Conservation (phyloP, 2,888 invertebrate species). For the Troides oblongomaculatus region DNA sequence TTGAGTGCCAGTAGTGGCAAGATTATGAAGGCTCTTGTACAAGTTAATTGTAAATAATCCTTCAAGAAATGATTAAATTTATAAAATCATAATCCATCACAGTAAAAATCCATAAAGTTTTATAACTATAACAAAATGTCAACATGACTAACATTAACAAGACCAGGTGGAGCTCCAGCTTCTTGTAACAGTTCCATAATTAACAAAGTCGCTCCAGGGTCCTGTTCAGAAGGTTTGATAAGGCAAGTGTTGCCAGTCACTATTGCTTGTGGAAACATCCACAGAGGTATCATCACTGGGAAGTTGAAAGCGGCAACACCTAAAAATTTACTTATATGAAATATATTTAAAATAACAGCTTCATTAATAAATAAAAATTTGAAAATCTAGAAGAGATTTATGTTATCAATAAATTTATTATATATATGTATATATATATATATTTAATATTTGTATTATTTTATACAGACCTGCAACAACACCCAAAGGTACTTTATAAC, state of each 20-base stretch:
- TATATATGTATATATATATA: too few species aligned
- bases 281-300: constrained; percentile 99
- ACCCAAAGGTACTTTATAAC: constrained; percentile 94
- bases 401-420: too few species aligned
- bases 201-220: constrained; percentile 97
- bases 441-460: neutral
- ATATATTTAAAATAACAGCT: too few species aligned
- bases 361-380: too few species aligned
- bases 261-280: constrained; percentile 93
- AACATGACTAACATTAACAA: constrained; percentile 87
- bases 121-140: too few species aligned
- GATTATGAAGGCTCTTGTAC: too few species aligned
- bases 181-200: constrained; percentile 95
- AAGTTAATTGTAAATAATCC: too few species aligned
- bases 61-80: too few species aligned
- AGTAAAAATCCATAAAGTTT: too few species aligned
- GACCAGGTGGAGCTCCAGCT: constrained; percentile 97
- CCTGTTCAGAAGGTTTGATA: constrained; percentile 97
- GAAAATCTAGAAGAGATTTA: too few species aligned
- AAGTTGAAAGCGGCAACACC: constrained; percentile 87
- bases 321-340: neutral
- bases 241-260: constrained; percentile 97
- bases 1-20: too few species aligned
- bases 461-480: constrained; percentile 89
- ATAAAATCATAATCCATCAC: too few species aligned